Base-by-base conservation (phyloP, 2,797 vertebrate species). In the Avahi laniger region DNA sequence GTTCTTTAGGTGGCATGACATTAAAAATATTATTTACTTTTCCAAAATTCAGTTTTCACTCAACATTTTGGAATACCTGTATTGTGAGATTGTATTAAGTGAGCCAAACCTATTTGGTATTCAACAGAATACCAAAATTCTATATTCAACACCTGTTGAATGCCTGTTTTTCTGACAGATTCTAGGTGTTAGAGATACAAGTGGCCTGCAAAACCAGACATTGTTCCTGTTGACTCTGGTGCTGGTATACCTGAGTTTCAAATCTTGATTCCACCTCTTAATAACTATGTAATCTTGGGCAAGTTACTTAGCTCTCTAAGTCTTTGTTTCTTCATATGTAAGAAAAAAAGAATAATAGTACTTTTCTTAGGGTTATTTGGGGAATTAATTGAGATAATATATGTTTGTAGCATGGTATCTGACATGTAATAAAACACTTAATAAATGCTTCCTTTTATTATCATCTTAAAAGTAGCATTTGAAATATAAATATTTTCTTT, bases 1-100 rank as follows among this genome's bases (percentile, higher is more conserved):
- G 79, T 94, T 97, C 80, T 96, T 96, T 84, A 94, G 93, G 76
- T 52, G 48, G 50, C 26, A 57, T 73, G 72, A 76, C 67, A 84
- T 96, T 96, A 94, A 97, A 97, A 96, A 94, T 95, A 87, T 91
- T 82, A 95, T 65, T 96, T 97, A 82, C 43, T 92, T 94, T 96
- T 81, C 61, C 50, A 38, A 50, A 96, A 65, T 96, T 91, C 59
- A 91, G 5, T 83, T 94, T 93, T 93, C 65, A 63, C 70, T 84
- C 43, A 94, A 41, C 30, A 48, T 95, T 94, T 94, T 84, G 48
- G 18, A 96, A 57, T 96, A 54, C 43, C 82, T 97, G 59, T 43
- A 73, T 35, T 89, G 26, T 87, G 61, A 95, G 43, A 80, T 79
- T 93, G 30, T 94, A 61, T 73, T 73, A 93, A 63, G 76, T 80